Conservation (phyloP, 2,888 invertebrate genomes). For the Leucoma salicis region DNA sequence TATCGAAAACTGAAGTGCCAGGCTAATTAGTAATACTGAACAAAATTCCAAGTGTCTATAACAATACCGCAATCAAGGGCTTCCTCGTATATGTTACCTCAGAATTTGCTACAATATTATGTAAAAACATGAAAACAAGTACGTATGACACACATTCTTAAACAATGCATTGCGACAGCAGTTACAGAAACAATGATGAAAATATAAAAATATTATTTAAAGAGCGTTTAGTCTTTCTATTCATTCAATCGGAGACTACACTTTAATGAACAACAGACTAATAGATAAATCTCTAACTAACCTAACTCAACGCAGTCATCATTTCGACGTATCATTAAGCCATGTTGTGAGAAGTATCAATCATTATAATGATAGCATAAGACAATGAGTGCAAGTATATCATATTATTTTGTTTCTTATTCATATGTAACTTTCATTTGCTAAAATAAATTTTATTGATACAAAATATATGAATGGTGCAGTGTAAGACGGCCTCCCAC, state of each 20-base stretch:
- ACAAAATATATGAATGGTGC: too few species aligned
- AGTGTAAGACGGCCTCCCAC: too few species aligned
- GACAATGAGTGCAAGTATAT: too few species aligned
- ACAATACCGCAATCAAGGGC: conserved; percentile 5
- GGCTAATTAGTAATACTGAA: conserved; percentile 3
- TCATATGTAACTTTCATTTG: too few species aligned
- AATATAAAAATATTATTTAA: conserved; percentile 19
- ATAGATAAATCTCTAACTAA: neutral
- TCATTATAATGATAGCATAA: neutral
- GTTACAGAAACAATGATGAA: conserved; percentile 25
- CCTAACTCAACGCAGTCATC: neutral
- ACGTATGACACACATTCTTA: conserved; percentile 32
- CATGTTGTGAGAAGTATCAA: neutral
- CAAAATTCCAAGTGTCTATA: neutral
- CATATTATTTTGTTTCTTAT: too few species aligned
- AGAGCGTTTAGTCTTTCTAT: too few species aligned
- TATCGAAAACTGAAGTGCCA: conserved; percentile 14
- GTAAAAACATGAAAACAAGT: conserved; percentile 33
- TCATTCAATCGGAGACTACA: too few species aligned
- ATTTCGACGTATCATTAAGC: neutral
- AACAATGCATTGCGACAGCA: conserved; percentile 28
- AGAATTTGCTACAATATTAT: conserved; percentile 32
- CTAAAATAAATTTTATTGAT: too few species aligned
- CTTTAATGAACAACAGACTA: neutral
- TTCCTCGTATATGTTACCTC: conserved; percentile 11